Evolutionary conservation across 2,888 invertebrate genomes (phyloP), one percentile per base, ranked within the genome.

Genomic region (Opisthograptis luteolata): DNA sequence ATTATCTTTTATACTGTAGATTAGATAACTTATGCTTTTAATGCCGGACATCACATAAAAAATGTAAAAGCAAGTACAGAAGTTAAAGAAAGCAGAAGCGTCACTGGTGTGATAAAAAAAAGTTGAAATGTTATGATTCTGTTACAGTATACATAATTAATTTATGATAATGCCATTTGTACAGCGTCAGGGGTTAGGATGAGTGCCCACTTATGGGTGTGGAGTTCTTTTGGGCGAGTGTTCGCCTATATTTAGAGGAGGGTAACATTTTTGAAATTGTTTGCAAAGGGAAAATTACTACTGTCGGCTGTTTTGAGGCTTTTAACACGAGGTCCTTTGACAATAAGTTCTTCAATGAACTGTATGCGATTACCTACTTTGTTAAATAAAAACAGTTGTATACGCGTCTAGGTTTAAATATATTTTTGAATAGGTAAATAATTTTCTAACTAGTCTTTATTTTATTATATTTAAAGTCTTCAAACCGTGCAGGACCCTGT

Each of bases 141-240:
- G 63, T 59, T 56, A 54, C 68, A 49, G 76, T 70, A 79, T 78
- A 69, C 78, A 78, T 82, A 79, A 81, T 81, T 79, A 79, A 82
- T 79, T 71, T 77, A 79, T 79, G 75, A 60, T 79, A 77, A 79
- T 77, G 60, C 60, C 52, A 44, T 54, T 62, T 58, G 64, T 66
- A 61, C 67, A 58, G 56, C 64, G 60, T 57, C 60, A 31, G 61
- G 67, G 68, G 65, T 68, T 65, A 68, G 69, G 65, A 58, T 57
- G 69, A 68, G 71, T 64, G 58, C 61, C 64, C 74, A 74, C 71
- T 74, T 72, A 71, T 69, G 70, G 64, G 35, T 47, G 52, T 52
- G 41, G 46, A 55, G 57, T 55, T 59, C 60, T 59, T 51, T 51
- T 30, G 34, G 44, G 44, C 31, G 35, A 50, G 50, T 35, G 55